Conservation (phyloP, 2,888 invertebrate species). For the Coenonympha arcania region DNA sequence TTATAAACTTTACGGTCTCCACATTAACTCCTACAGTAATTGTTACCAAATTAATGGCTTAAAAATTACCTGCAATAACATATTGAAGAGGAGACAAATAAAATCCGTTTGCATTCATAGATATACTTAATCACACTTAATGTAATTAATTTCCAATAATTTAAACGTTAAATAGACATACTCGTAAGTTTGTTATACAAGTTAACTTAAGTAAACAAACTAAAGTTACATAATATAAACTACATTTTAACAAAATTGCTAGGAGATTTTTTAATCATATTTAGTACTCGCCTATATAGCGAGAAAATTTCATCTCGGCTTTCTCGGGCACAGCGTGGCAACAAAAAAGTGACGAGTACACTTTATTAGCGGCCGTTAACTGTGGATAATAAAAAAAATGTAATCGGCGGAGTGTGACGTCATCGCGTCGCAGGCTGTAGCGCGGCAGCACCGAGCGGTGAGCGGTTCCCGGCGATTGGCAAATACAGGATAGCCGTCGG, state of each 20-base stretch:
- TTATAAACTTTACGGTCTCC: no score
- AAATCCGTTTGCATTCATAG: no score
- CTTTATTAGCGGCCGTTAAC: constrained; percentile 65
- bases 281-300: no score
- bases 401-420: constrained; percentile 58
- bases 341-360: constrained; percentile 46
- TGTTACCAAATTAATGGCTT: no score
- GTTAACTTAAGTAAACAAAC: no score
- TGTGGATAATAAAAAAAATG: constrained; percentile 60
- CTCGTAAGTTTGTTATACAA: no score
- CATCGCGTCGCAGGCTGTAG: constrained; percentile 49
- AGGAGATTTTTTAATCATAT: constrained; percentile 8
- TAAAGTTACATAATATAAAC: not conserved
- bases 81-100: no score
- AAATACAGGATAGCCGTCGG: constrained; percentile 65
- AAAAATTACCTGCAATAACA: no score
- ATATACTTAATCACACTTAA: no score
- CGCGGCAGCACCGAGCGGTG: constrained; percentile 51
- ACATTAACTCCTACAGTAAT: no score
- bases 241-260: constrained; percentile 7
- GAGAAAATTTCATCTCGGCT: constrained; percentile 28
- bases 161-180: no score
- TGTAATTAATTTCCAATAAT: no score
- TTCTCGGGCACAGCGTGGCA: constrained; percentile 31
- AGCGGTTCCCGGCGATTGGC: constrained; percentile 47